Percentiles rank a stretch among this genome's conserved stretches.
phyloP scores from a whole-genome alignment of 2,797 vertebrate genomes.

The Caiman crocodilus region DNA sequence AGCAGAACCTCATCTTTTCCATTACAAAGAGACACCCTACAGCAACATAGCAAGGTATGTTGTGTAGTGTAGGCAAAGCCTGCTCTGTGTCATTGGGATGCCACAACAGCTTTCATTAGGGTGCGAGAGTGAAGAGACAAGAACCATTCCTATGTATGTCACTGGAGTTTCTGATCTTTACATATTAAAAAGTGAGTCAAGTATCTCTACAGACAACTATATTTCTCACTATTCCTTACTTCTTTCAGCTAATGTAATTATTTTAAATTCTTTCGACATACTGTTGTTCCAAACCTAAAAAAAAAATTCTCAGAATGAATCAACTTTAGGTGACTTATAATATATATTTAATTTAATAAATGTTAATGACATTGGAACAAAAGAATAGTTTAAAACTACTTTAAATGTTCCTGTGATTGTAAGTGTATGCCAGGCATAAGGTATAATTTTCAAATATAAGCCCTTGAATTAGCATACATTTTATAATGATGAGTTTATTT shows the following conservation, averaged over 20 bases:
- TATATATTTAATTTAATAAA: constrained; percentile 62
- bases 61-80: neutral
- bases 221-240: too few species aligned
- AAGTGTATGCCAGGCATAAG: constrained; percentile 1
- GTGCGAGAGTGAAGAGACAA: neutral
- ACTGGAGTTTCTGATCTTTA: neutral
- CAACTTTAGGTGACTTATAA: constrained; percentile 13
- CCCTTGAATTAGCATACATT: neutral
- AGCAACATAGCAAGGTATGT: too few species aligned
- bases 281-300: constrained; percentile 55
- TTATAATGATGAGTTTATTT: constrained; percentile 50
- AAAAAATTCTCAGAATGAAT: constrained; percentile 40
- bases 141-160: neutral
- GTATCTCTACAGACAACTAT: too few species aligned
- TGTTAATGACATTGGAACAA: constrained; percentile 45
- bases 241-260: neutral
- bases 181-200: neutral
- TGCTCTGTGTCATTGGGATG: neutral
- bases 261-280: constrained; percentile 39
- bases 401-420: constrained; percentile 44
- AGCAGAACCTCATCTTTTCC: too few species aligned
- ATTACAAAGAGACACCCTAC: too few species aligned
- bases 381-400: constrained; percentile 34
- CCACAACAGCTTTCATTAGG: neutral
- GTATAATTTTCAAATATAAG: constrained; percentile 63